Conservation (phyloP, 2,797 vertebrate species). For the Syndactyla subalaris region DNA sequence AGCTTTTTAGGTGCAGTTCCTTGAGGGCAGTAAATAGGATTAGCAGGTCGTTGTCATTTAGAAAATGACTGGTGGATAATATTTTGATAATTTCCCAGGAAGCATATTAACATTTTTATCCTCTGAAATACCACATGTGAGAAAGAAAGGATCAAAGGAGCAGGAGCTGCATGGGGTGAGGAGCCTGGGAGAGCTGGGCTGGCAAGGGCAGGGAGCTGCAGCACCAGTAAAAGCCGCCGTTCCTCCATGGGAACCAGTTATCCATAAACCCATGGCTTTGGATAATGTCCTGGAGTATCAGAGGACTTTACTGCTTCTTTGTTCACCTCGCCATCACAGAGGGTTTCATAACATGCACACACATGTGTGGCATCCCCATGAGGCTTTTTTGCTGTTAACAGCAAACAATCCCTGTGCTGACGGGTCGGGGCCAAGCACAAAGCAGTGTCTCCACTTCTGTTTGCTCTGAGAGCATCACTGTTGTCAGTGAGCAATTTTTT, state of each 20-base stretch:
- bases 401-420: not conserved
- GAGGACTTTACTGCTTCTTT: not conserved
- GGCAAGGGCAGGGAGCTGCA: not conserved
- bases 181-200: not conserved
- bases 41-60: not conserved
- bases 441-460: not conserved
- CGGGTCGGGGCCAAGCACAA: rapidly evolving
- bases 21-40: not conserved
- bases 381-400: not conserved
- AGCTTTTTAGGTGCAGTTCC: not conserved
- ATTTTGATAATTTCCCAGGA: not conserved
- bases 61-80: not conserved
- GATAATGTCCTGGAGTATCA: not conserved
- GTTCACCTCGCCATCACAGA: not conserved
- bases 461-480: not conserved
- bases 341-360: not conserved
- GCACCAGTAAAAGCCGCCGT: not conserved
- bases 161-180: not conserved
- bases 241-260: not conserved
- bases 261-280: not conserved
- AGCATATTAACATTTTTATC: not conserved
- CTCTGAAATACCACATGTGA: not conserved
- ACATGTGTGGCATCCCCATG: not conserved
- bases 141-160: not conserved
- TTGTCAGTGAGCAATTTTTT: not conserved